Base-by-base conservation (phyloP, 37 sponge, comb jelly and placozoan species). In the Tethya wilhelma region DNA sequence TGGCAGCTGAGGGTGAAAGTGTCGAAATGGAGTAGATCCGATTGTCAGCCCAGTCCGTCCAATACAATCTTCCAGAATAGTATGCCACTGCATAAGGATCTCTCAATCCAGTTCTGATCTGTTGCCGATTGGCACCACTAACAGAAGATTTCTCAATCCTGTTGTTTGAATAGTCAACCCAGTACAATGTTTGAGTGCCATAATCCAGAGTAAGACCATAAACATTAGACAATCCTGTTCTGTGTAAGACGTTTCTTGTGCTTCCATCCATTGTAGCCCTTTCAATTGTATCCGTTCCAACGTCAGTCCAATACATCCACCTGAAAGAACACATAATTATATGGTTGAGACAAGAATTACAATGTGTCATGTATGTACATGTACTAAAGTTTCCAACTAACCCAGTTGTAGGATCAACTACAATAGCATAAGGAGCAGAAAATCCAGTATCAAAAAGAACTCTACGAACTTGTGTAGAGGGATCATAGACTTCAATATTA, bases 191-290 rank as follows among this genome's bases (percentile, higher is more conserved):
- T 40, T 82, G 79, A 2, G 79, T 79, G 2, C 36, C 41, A 25
- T 70, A 65, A 66, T 93, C 90, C 14, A 93, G 33, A 1, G 94
- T 67, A 0, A 93, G 80, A 31, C 77, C 87, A 73, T 73, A 82
- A 11, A 87, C 84, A 63, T 77, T 76, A 65, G 37, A 36, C 4
- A 92, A 56, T 19, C 56, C 46, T 7, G 57, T 73, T 17, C 53
- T 56, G 58, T 45, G 38, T 9, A 79, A 6, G 17, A 44, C 55
- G 0, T 53, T 79, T 42, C 79, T 65, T 17, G 44, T 31, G 20
- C 12, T 41, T 23, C 79, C 79, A 45, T 79, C 79, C 79, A 79
- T 79, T 4, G 65, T 43, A 3, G 79, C 67, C n/a, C 64, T 62
- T 23, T 55, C 68, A 38, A 79, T 79, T 38, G 17, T 67, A 57